A percentile compares a stretch with the other conserved stretches of the same genome.
phyloP scores from a whole-genome alignment of 1,140 invertebrate species.

The Druon quercuslanigerum region DNA sequence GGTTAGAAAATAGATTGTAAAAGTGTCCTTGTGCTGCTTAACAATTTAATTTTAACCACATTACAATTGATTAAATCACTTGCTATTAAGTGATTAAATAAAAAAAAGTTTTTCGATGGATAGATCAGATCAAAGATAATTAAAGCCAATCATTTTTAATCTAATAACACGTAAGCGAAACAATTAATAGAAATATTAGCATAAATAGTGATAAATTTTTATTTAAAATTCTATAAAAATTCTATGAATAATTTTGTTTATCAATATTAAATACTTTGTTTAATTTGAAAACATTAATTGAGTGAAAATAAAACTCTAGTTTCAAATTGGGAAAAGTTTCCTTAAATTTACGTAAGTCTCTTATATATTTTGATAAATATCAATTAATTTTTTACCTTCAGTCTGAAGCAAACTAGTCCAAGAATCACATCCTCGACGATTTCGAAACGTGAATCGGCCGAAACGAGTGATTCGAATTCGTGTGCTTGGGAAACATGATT shows the following conservation, averaged over 20 bases:
- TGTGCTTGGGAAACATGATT: slow-evolving; percentile 85
- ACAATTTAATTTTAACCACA: not conserved
- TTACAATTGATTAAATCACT: not conserved
- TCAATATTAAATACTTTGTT: too few species aligned
- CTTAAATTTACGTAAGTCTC: not conserved
- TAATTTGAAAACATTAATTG: not conserved
- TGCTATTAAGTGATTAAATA: not conserved
- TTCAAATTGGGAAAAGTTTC: not conserved
- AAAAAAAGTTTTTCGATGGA: not conserved
- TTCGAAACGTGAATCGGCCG: slow-evolving; percentile 86
- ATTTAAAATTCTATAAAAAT: too few species aligned
- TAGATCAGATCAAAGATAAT: not conserved
- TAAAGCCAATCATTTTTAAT: not conserved
- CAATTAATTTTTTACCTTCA: slow-evolving; percentile 78
- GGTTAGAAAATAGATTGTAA: slow-evolving; percentile 13
- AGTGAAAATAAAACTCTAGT: not conserved
- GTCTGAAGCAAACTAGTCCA: slow-evolving; percentile 91
- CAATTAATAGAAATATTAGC: too few species aligned
- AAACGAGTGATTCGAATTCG: slow-evolving; percentile 84
- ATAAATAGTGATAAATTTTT: too few species aligned
- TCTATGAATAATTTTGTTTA: too few species aligned
- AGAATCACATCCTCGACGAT: slow-evolving; percentile 83
- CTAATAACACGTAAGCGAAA: not conserved
- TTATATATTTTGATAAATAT: too few species aligned
- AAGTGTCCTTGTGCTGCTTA: not conserved